Conservation (phyloP, 2,888 invertebrate genomes). For the Tinea trinotella region DNA sequence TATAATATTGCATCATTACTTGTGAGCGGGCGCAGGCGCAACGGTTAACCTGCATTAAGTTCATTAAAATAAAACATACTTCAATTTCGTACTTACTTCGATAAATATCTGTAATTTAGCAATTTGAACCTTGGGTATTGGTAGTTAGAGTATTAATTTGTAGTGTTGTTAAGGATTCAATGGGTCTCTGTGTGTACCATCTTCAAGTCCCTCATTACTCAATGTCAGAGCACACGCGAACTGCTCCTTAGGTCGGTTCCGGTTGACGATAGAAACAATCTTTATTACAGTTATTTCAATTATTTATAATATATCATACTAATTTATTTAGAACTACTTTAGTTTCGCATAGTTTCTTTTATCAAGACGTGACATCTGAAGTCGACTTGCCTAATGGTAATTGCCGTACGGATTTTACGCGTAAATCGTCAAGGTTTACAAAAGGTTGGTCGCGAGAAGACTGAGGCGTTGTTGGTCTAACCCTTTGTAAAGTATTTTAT, state of each 20-base stretch:
- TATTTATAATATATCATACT: conserved; percentile 6
- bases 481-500: no score
- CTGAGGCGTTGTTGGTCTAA: no score
- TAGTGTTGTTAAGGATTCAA: background rate
- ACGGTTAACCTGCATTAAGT: conserved; percentile 50
- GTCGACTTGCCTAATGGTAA: no score
- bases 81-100: conserved; percentile 38
- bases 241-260: conserved; percentile 37
- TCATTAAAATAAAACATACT: conserved; percentile 55
- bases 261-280: conserved; percentile 22
- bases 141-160: background rate
- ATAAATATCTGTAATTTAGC: background rate
- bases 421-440: no score
- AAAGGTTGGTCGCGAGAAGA: no score
- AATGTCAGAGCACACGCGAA: conserved; percentile 55
- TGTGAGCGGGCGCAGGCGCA: conserved; percentile 30
- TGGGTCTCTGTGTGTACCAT: background rate
- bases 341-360: no score
- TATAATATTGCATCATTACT: conserved; percentile 41
- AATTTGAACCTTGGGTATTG: background rate
- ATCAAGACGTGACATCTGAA: no score
- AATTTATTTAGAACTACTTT: no score
- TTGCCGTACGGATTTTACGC: no score
- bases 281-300: conserved; percentile 2
- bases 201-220: conserved; percentile 43